Conservation (phyloP, 2,113 vertebrate genomes). For the Sarotherodon lohbergeri region DNA sequence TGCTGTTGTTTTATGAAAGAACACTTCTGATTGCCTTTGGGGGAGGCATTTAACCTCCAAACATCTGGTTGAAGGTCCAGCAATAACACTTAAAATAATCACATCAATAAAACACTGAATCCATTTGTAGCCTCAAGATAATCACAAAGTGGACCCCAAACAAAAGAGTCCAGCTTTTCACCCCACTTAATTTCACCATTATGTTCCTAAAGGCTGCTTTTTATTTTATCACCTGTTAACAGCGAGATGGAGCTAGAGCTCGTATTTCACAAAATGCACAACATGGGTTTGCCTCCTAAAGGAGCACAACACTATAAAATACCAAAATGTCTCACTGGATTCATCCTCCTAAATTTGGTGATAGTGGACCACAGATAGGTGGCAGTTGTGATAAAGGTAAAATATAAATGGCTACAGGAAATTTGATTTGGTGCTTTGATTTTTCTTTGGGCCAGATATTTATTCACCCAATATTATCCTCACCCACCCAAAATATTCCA, state of each 20-base stretch:
- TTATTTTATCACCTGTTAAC: not conserved
- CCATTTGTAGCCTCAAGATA: not conserved
- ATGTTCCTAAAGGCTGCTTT: not conserved
- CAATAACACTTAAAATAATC: not conserved
- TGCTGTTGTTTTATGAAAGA: not conserved
- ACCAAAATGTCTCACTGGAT: not conserved
- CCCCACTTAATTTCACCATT: not conserved
- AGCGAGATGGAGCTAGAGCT: not conserved
- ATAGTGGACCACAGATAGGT: not conserved
- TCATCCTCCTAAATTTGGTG: not conserved
- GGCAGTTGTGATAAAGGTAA: not conserved
- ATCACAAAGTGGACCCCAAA: not conserved
- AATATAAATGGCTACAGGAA: not conserved
- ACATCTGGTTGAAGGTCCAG: not conserved
- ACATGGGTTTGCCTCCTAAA: not conserved
- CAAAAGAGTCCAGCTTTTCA: not conserved
- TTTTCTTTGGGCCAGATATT: not conserved
- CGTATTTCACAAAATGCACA: not conserved
- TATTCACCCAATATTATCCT: not conserved
- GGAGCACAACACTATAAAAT: not conserved
- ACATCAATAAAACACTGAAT: not conserved
- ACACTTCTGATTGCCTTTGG: not conserved
- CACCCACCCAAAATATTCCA: not conserved
- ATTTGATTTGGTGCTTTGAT: not conserved
- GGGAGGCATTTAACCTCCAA: not conserved